Base-by-base conservation (phyloP, 2,113 vertebrate species). In the Oncorhynchus mykiss region DNA sequence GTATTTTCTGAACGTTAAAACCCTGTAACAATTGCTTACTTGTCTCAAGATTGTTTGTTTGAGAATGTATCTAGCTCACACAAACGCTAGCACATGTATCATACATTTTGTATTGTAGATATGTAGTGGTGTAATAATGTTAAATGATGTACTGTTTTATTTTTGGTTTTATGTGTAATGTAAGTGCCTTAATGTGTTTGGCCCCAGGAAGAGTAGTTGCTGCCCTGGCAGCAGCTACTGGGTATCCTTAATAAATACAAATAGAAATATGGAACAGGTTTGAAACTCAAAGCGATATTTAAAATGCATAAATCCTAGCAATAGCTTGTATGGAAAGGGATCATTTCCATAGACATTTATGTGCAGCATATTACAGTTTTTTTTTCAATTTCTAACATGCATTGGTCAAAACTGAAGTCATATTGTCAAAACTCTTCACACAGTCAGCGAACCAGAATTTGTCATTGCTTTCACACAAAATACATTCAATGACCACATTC, bases 251-350 rank as follows among this genome's bases (percentile, higher is more conserved):
- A 45, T 45, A 45, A 45, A 45, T 45, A 45, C 39, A 45, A 45
- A 45, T 45, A 45, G 0, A 45, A 45, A 54, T 82, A 87, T 91
- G 88, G 73, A 85, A 84, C 69, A 86, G 78, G 80, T 86, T 89
- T 84, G 67, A 76, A 34, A 49, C 80, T 64, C 70, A 65, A 22
- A 85, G 78, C 74, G 67, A 70, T 60, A 65, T 80, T 80, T 83
- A 83, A 80, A 84, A 80, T 82, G 62, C 77, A 87, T 81, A 88
- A 87, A 90, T 86, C 85, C 78, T 65, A 25, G 48, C 27, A 89
- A 80, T 87, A 64, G 78, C 71, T 89, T 77, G 84, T 78, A 83
- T 87, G 78, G 51, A 90, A 88, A 85, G 73, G 67, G 57, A 65
- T 79, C 3, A 83, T 85, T 82, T 86, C 75, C 34, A 64, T 51